Evolutionary conservation across 2,113 vertebrate species (phyloP).

Genomic region (Thalassarche chlororhynchos): DNA sequence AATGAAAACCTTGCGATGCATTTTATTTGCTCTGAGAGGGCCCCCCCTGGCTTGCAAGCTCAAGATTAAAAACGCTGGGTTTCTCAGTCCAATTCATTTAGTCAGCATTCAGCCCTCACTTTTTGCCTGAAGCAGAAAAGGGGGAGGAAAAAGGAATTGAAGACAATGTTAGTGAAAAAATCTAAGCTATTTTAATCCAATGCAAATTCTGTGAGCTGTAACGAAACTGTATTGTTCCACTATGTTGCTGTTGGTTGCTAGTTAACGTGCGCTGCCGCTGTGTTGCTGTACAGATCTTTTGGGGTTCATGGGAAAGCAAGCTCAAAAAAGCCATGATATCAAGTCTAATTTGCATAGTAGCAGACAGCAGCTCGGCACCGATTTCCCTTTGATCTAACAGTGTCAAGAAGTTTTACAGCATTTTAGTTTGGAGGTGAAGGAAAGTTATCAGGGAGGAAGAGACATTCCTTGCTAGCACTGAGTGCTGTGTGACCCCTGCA

Average conservation of each 20-base stretch:
- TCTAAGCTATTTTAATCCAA: constrained; percentile 41
- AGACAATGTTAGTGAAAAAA: constrained; percentile 24
- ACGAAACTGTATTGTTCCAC: background rate
- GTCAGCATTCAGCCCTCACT: constrained; percentile 9
- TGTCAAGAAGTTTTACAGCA: background rate
- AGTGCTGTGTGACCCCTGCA: fast-evolving
- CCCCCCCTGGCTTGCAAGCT: background rate
- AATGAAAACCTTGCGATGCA: background rate
- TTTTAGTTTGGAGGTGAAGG: background rate
- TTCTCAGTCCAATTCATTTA: background rate
- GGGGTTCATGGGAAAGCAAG: constrained; percentile 16
- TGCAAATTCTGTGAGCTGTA: constrained; percentile 19
- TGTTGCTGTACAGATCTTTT: background rate
- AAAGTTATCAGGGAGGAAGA: background rate
- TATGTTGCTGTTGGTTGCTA: background rate
- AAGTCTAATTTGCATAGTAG: constrained; percentile 18
- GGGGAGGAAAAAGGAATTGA: background rate
- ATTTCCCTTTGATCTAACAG: background rate
- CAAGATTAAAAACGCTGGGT: background rate
- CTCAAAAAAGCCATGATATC: background rate
- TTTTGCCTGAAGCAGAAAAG: constrained; percentile 4
- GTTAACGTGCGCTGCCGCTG: background rate
- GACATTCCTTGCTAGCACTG: background rate
- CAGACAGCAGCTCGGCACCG: background rate
- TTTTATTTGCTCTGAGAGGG: constrained; percentile 15